phyloP scores from a whole-genome alignment of 2,797 vertebrate species.

The Enteromius argenteus region DNA sequence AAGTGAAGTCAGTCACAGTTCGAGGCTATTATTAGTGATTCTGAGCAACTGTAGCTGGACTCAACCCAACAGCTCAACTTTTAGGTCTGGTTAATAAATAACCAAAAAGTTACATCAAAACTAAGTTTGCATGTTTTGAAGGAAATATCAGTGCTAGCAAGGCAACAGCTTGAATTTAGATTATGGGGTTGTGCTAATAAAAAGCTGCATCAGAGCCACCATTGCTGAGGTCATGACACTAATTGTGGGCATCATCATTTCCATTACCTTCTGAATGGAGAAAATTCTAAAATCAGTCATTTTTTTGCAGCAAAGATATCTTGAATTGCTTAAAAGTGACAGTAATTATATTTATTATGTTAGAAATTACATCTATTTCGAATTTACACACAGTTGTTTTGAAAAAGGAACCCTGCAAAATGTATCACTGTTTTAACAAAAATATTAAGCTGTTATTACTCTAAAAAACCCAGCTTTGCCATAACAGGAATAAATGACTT shows the following conservation, averaged over 20 bases:
- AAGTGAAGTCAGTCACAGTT: conserved; percentile 12
- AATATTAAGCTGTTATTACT: not conserved
- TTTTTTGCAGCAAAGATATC: not conserved
- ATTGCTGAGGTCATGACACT: not conserved
- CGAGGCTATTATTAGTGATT: not conserved
- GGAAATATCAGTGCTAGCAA: not conserved
- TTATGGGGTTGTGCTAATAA: not conserved
- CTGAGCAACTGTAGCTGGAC: not conserved
- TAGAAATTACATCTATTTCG: not conserved
- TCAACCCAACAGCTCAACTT: not conserved
- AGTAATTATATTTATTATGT: not conserved
- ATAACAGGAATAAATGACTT: not conserved
- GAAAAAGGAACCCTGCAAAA: no score
- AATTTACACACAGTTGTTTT: not conserved
- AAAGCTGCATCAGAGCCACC: not conserved
- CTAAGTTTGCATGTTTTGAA: not conserved
- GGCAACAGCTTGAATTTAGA: not conserved
- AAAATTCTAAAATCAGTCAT: no score
- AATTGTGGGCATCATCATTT: not conserved
- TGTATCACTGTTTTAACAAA: not conserved
- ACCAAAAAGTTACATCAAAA: not conserved
- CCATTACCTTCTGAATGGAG: no score
- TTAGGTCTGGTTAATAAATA: not conserved
- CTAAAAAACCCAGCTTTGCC: not conserved
- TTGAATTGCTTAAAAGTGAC: not conserved